These are phyloP conservation scores for Andrena praecox DNA, from an alignment of 2,888 invertebrate species.

Conservation along the genomic window DNA sequence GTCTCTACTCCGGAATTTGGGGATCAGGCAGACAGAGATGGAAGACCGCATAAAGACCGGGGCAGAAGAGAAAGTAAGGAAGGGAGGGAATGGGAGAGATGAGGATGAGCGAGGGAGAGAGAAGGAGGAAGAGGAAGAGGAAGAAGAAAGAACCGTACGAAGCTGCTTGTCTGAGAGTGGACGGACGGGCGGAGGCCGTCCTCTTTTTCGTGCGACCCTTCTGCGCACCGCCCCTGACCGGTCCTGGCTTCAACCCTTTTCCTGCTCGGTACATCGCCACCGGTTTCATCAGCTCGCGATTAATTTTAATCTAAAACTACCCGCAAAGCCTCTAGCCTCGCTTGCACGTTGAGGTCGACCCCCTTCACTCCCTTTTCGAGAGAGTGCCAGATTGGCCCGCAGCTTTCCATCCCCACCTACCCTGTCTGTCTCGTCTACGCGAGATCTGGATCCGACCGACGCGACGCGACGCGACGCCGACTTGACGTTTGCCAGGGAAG, in stretches of 20 bases:
- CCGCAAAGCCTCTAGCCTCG: slow-evolving; percentile 77
- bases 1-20: slow-evolving; percentile 71
- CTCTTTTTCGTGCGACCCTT: slow-evolving; percentile 71
- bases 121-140: slow-evolving; percentile 16
- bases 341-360: slow-evolving; percentile 75
- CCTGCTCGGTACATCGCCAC: slow-evolving; percentile 70
- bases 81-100: slow-evolving; percentile 21
- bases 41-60: slow-evolving; percentile 29
- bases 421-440: slow-evolving; percentile 52
- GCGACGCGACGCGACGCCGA: no score
- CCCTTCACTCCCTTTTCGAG: slow-evolving; percentile 69
- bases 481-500: slow-evolving; percentile 49
- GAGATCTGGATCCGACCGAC: slow-evolving; percentile 52
- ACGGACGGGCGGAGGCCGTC: slow-evolving; percentile 72
- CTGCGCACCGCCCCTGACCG: slow-evolving; percentile 70
- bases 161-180: slow-evolving; percentile 70
- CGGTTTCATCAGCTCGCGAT: slow-evolving; percentile 80
- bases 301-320: slow-evolving; percentile 82
- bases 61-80: slow-evolving; percentile 24
- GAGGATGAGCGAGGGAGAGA: not conserved
- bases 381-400: slow-evolving; percentile 71
- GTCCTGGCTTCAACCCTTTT: slow-evolving; percentile 71
- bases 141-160: slow-evolving; percentile 28
- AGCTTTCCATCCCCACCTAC: slow-evolving; percentile 59
- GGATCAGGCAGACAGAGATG: slow-evolving; percentile 65